These are phyloP conservation scores for Meta bourneti DNA, from an alignment of 2,888 invertebrate species.

Conservation along the genomic window DNA sequence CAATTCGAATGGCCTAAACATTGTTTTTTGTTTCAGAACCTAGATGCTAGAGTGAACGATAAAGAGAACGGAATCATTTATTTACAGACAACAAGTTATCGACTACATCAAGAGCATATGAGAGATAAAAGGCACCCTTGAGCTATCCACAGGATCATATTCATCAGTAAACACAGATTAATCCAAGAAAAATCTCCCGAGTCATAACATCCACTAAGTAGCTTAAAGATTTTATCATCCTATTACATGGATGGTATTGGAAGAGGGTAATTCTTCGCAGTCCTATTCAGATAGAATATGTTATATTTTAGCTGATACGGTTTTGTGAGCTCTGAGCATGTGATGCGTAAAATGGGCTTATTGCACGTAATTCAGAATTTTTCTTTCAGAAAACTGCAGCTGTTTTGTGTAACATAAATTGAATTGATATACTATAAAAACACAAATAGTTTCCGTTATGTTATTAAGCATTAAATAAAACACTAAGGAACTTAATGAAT, in stretches of 20 bases:
- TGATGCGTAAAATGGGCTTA: neutral
- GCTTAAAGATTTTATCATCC: constrained; percentile 70
- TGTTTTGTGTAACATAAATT: neutral
- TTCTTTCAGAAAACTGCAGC: neutral
- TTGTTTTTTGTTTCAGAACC: too few relatives aligned
- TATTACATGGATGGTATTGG: constrained; percentile 27
- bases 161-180: constrained; percentile 51
- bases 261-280: neutral
- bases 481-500: too few relatives aligned
- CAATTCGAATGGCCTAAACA: too few relatives aligned
- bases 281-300: neutral
- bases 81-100: constrained; percentile 36
- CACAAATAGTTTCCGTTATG: too few relatives aligned
- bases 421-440: neutral
- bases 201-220: constrained; percentile 57
- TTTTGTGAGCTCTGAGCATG: neutral
- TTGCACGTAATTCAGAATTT: neutral
- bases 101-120: constrained; percentile 12
- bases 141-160: constrained; percentile 53
- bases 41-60: neutral
- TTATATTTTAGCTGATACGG: neutral
- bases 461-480: too few relatives aligned
- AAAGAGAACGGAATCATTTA: neutral
- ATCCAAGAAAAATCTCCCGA: constrained; percentile 27
- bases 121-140: constrained; percentile 47